phyloP scores from a whole-genome alignment of 2,113 vertebrate species.

The Vulpes vulpes region DNA sequence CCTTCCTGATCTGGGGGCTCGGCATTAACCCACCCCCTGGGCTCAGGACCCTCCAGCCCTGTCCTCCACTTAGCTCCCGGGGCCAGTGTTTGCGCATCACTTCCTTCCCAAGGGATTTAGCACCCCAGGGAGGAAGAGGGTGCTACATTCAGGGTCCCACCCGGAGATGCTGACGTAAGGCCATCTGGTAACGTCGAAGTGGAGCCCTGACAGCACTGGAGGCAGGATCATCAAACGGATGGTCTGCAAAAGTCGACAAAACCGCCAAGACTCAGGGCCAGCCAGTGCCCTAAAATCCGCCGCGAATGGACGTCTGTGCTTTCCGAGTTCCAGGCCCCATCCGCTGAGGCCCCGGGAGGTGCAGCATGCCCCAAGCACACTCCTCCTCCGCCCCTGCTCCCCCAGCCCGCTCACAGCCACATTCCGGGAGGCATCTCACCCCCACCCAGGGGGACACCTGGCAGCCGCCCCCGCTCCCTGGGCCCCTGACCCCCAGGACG shows the following conservation, averaged over 20 bases:
- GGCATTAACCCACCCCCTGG: not conserved
- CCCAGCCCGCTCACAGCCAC: not conserved
- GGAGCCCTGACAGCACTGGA: not conserved
- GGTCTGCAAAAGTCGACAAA: not conserved
- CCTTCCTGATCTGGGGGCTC: not conserved
- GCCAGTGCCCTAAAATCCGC: not conserved
- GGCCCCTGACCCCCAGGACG: too few relatives aligned
- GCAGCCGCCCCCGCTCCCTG: fast-evolving
- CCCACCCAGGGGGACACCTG: not conserved
- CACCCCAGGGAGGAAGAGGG: not conserved
- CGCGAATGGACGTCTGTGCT: too few relatives aligned
- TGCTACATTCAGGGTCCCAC: not conserved
- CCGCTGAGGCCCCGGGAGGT: fast-evolving
- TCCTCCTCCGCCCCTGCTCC: fast-evolving
- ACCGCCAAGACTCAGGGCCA: not conserved
- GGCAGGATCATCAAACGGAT: fast-evolving
- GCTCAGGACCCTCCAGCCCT: not conserved
- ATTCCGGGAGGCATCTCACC: fast-evolving
- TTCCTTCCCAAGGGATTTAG: too few relatives aligned
- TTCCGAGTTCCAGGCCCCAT: fast-evolving
- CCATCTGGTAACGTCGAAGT: fast-evolving
- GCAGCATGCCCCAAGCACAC: fast-evolving
- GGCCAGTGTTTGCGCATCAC: fast-evolving
- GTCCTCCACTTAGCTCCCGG: fast-evolving
- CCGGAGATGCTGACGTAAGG: not conserved